These are phyloP conservation scores for Phaetusa simplex DNA, from an alignment of 2,113 vertebrate species.

Conservation along the genomic window DNA sequence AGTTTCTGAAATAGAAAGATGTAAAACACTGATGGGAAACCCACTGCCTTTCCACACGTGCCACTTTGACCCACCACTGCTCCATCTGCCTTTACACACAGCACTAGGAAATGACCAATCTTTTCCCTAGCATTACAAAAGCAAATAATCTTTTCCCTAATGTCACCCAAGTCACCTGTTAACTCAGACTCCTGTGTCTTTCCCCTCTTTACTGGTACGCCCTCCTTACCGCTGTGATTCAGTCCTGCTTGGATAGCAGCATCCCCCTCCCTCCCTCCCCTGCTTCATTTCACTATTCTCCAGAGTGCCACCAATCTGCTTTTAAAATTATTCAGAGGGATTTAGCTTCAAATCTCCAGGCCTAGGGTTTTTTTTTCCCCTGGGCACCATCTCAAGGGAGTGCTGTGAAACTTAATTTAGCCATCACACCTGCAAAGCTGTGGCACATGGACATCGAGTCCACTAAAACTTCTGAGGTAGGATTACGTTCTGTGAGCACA, in stretches of 20 bases:
- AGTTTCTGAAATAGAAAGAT: neutral
- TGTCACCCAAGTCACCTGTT: neutral
- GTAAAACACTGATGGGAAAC: neutral
- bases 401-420: constrained; percentile 4
- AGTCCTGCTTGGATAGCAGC: neutral
- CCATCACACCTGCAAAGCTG: neutral
- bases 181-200: neutral
- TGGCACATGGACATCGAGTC: neutral
- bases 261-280: neutral
- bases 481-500: accelerated
- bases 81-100: neutral
- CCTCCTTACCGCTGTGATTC: neutral
- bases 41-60: neutral
- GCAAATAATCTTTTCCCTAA: neutral
- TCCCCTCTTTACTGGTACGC: neutral
- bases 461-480: neutral
- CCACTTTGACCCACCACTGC: neutral
- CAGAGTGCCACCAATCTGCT: neutral
- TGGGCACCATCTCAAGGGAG: neutral
- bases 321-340: neutral
- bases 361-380: neutral
- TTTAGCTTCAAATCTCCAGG: neutral
- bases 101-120: neutral
- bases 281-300: neutral
- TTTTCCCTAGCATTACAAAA: neutral